phyloP scores from a whole-genome alignment of 2,113 vertebrate genomes.

The Hemiscyllium ocellatum region DNA sequence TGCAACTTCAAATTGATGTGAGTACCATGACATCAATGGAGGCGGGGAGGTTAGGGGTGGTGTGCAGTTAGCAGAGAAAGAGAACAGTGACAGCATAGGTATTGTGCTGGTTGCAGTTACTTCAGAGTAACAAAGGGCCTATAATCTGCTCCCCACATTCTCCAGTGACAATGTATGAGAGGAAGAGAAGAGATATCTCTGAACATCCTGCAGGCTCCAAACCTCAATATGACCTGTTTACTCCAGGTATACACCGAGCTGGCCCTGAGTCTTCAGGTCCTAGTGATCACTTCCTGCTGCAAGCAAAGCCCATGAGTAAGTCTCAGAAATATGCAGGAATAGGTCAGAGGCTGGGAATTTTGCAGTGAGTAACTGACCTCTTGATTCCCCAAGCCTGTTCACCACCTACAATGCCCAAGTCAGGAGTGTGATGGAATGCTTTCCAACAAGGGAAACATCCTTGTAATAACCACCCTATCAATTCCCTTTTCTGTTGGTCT shows the following conservation, averaged over 20 bases:
- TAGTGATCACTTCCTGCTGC: not conserved
- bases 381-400: too few species aligned
- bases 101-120: not conserved
- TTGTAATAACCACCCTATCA: too few species aligned
- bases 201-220: not conserved
- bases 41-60: too few species aligned
- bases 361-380: too few species aligned
- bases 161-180: not conserved
- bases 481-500: not conserved
- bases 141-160: not conserved
- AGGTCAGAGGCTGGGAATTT: too few species aligned
- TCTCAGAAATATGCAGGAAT: too few species aligned
- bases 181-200: not conserved
- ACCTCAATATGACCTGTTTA: not conserved
- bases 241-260: not conserved
- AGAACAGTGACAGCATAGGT: not conserved
- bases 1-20: constrained; percentile 85
- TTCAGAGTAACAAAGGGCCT: not conserved
- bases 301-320: not conserved
- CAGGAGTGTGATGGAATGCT: too few species aligned
- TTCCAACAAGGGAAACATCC: too few species aligned
- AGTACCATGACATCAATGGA: constrained; percentile 50
- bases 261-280: not conserved
- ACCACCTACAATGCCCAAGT: too few species aligned
- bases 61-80: too few species aligned